Conservation (phyloP, 1,140 invertebrate genomes). For the Drosophila bifasciata region DNA sequence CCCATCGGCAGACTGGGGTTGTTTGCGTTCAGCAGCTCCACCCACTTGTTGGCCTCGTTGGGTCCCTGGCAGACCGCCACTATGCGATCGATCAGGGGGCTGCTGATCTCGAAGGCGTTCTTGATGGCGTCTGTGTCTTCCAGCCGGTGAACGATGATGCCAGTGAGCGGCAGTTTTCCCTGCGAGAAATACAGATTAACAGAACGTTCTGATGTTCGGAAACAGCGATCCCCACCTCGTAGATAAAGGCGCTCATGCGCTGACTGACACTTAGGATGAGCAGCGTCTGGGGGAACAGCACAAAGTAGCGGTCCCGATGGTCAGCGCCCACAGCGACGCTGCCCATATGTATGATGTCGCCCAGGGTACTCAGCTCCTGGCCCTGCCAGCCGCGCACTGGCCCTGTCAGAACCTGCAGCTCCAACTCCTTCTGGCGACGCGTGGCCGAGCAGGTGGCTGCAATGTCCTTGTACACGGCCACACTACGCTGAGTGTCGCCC, state of each 20-base stretch:
- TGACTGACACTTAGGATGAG: constrained; percentile 96
- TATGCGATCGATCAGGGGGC: constrained; percentile 95
- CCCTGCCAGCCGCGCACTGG: constrained; percentile 97
- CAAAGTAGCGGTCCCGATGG: constrained; percentile 95
- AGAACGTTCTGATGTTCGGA: neutral
- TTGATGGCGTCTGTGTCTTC: constrained; percentile 92
- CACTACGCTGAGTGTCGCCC: constrained; percentile 97
- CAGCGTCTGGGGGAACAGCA: constrained; percentile 94
- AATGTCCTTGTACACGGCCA: constrained; percentile 97
- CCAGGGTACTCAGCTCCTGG: constrained; percentile 90
- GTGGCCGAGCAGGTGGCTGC: constrained; percentile 92
- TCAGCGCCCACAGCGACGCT: constrained; percentile 93
- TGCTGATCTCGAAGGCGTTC: constrained; percentile 97
- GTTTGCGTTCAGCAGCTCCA: constrained; percentile 88
- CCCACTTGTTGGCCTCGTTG: constrained; percentile 94
- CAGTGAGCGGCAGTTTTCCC: constrained; percentile 95
- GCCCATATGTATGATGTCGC: constrained; percentile 90
- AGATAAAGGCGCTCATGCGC: constrained; percentile 96
- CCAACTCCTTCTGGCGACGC: constrained; percentile 97
- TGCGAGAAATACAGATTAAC: constrained; percentile 79
- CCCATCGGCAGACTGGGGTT: constrained; percentile 83
- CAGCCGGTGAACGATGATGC: constrained; percentile 90
- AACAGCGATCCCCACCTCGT: constrained; percentile 89
- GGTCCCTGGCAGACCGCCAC: constrained; percentile 93
- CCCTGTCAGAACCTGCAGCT: constrained; percentile 96